Conservation (phyloP, 1,140 invertebrate species). For the Pteromalus puparum region DNA sequence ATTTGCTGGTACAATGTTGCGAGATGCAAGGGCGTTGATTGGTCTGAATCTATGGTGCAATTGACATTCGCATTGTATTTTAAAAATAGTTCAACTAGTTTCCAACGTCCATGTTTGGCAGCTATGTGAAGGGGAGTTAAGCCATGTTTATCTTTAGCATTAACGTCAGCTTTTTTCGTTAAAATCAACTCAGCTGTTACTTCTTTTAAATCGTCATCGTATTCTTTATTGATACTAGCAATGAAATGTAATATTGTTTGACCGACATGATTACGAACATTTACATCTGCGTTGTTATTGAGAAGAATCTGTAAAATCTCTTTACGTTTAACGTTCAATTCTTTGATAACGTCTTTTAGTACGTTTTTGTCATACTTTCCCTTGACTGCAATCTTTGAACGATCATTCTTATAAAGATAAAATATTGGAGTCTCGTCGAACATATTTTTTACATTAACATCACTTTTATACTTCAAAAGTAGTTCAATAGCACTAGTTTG, state of each 20-base stretch:
- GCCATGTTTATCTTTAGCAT: conserved; percentile 28
- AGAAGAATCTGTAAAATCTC: conserved; percentile 44
- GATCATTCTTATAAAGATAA: conserved; percentile 35
- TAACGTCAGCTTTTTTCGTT: conserved; percentile 25
- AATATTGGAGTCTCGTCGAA: conserved; percentile 37
- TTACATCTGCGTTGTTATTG: conserved; percentile 19
- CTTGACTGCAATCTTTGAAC: neutral
- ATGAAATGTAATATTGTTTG: conserved; percentile 40
- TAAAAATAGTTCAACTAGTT: conserved; percentile 29
- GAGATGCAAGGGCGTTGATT: conserved; percentile 36
- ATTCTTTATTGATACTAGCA: conserved; percentile 5
- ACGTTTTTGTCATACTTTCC: neutral
- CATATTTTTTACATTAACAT: conserved; percentile 39
- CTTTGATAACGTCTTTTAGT: conserved; percentile 18
- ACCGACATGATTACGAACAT: neutral
- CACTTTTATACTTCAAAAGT: conserved; percentile 37
- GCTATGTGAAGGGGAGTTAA: conserved; percentile 42
- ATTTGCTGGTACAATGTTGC: conserved; percentile 27
- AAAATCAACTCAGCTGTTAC: conserved; percentile 30
- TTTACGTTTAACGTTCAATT: conserved; percentile 15
- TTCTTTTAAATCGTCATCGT: conserved; percentile 26
- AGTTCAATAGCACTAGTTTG: conserved; percentile 27
- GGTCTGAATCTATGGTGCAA: neutral
- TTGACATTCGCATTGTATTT: conserved; percentile 41
- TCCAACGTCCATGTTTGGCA: conserved; percentile 21